Base-by-base conservation (phyloP, 1,140 invertebrate species). In the Lineus longissimus region DNA sequence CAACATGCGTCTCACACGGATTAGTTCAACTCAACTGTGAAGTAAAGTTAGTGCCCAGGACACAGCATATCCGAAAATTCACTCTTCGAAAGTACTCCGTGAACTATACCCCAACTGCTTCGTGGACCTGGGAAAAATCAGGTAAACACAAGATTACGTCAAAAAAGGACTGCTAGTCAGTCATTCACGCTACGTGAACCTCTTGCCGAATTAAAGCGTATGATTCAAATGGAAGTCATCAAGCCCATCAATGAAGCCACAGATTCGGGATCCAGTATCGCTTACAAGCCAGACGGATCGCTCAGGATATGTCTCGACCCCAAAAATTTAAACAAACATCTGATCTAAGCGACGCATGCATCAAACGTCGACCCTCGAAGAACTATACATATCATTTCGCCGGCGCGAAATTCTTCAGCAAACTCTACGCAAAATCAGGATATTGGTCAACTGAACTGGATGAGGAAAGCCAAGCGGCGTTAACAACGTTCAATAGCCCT, bases 371-470 rank as follows among this genome's bases (percentile, higher is more conserved):
- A 36, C 43, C 22, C 25, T 57, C 2, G 29, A 57, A 13, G 55
- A 57, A n/a, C 11, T 57, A 7, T n/a, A 11, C 29, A 7, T 27
- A 27, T 25, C 7, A 33, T 4, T 58, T 66, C 30, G 2, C 54
- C n/a, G 27, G 33, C 27, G 64, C 63, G 0, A 57, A 59, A 41
- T 65, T 62, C 33, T 70, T 70, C 56, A 58, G 31, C 4, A 67
- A 62, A 27, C 40, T 81, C 11, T 74, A 81, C 63, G 65, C 72
- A 2, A 71, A 69, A 54, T 63, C 71, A 29, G 78, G 78, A 17
- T 79, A 74, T 63, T 79, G 73, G 70, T 72, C 71, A 41, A 41
- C 76, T 15, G 45, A 65, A 9, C 63, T 78, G 6, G 70, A 76
- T 13, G 63, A 69, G 19, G 64, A 70, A 40, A 65, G 62, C 27